Base-by-base conservation (phyloP, 2,113 vertebrate genomes). In the Solenodon paradoxus region DNA sequence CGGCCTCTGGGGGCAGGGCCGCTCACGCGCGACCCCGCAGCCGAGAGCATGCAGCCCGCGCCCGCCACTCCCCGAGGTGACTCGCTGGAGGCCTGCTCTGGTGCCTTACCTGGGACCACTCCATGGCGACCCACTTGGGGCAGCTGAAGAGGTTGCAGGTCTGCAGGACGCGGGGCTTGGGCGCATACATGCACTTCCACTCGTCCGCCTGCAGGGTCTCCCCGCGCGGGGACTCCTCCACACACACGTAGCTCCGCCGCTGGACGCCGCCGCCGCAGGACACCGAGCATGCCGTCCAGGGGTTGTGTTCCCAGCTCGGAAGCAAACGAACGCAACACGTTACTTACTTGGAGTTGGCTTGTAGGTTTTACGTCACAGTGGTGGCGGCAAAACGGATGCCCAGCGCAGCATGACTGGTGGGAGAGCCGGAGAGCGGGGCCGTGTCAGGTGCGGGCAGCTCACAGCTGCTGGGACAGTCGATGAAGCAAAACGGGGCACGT, bases 81-180 rank as follows among this genome's bases (percentile, higher is more conserved):
- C n/a, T n/a, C n/a, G n/a, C n/a, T n/a, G n/a, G n/a, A n/a, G n/a
- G n/a, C n/a, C n/a, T n/a, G n/a, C n/a, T n/a, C n/a, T n/a, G n/a
- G n/a, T n/a, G n/a, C 64, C 97, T 98, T 95, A 99, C 99, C 98
- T 99, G 99, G 81, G 99, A 99, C 99, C 99, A 99, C 75, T 99
- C 99, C 99, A 99, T 99, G 49, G 99, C 99, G 35, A 99, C 97
- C 99, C 99, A 99, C 88, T 99, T 99, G 0, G 99, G 99, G 80
- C 99, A 99, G 85, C 99, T 97, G 16, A 99, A 99, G 22, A 98
- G 96, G 75, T 99, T 99, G 97, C 99, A 99, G 42, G 98, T 98
- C 97, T 99, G 99, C 97, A 98, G 98, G 61, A 98, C 97, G 91
- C 98, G 97, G 72, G 99, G 99, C 7, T 98, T 99, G 55, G 99